Base-by-base conservation (phyloP, 2,113 vertebrate species). In the Gobio gobio region DNA sequence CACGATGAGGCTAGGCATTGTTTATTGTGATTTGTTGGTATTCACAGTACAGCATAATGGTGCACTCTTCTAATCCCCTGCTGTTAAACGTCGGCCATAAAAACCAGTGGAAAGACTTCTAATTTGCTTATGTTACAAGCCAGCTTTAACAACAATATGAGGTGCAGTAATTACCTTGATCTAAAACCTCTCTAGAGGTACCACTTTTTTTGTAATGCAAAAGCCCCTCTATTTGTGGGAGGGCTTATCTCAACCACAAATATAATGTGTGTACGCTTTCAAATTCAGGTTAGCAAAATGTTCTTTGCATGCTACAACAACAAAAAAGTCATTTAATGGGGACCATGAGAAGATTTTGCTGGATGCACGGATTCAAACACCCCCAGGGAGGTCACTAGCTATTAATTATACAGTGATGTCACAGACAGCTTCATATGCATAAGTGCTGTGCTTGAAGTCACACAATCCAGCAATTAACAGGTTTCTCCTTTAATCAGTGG, bases 401-500 rank as follows among this genome's bases (percentile, higher is more conserved):
- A 85, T 86, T 54, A 88, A 86, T 87, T 85, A 85, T 86, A 63
- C 68, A 86, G 51, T 54, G 18, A 87, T 59, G 82, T 80, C 86
- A 90, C 63, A 45, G 86, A 82, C 79, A 81, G 68, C 86, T 85
- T 89, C 73, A 89, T 91, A 83, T 81, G 90, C 29, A 87, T 43
- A 61, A 86, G 86, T 68, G 80, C 84, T 83, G 72, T 82, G 83
- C 78, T 87, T 82, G 76, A 74, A 88, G 85, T 81, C 12, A 87
- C 43, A 84, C 76, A 68, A 22, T 43, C 86, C 81, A 89, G 79
- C 90, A 90, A 86, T 92, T 90, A 92, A 89, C 70, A 86, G 82
- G 45, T 75, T 72, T 83, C 66, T 63, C 56, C 82, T 86, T 90
- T 91, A 92, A 93, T 92, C 83, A 93, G 85, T 85, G 82, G 89